These are phyloP conservation scores for Athene noctua DNA, from an alignment of 2,113 vertebrate genomes.

Conservation along the genomic window DNA sequence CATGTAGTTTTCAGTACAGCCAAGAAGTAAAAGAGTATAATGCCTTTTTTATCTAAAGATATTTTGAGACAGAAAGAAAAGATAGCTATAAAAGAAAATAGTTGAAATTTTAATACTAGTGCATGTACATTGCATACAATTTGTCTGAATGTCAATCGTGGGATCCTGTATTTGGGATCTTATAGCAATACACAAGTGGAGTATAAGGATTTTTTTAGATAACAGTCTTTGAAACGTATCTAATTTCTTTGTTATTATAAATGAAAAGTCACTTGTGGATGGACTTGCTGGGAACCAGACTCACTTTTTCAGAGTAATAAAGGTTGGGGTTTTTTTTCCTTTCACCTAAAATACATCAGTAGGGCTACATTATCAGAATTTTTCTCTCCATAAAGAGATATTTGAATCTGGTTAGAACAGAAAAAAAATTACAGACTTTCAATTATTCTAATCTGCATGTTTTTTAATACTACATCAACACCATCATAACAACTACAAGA, in stretches of 20 bases:
- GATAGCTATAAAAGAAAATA: neutral
- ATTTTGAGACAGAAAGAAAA: neutral
- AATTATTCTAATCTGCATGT: neutral
- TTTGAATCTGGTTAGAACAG: neutral
- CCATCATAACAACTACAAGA: neutral
- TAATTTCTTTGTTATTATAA: neutral
- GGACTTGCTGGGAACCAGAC: neutral
- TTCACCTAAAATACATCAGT: neutral
- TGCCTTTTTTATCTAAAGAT: neutral
- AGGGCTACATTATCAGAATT: neutral
- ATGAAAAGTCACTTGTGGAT: neutral
- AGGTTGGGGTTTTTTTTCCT: neutral
- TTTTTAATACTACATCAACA: neutral
- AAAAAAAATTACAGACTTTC: neutral
- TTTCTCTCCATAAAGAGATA: neutral
- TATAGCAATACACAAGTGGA: neutral
- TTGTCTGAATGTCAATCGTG: neutral
- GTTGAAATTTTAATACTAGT: neutral
- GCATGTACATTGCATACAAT: neutral
- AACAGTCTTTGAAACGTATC: neutral
- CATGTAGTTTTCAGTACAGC: neutral
- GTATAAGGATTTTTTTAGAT: neutral
- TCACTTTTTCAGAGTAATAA: neutral
- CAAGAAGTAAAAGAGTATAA: neutral
- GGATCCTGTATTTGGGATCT: neutral